phyloP scores from a whole-genome alignment of 92 coral and sea anemone genomes.

The Virgularia gustaviana region DNA sequence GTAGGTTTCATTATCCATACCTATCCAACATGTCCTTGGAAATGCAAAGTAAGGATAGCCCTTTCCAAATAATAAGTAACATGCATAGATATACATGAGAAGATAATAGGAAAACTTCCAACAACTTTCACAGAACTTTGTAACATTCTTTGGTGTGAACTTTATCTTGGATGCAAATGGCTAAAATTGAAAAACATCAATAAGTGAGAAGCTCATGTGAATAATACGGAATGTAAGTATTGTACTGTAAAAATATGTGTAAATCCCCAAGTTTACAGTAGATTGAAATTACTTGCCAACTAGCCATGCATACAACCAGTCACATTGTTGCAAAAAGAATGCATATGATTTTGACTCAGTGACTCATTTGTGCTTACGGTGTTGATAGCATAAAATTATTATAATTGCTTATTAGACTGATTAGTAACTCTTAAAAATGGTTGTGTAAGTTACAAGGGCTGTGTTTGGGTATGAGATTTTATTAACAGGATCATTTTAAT shows the following conservation, averaged over 20 bases:
- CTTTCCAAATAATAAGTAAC: slow-evolving; percentile 62
- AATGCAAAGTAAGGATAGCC: slow-evolving; percentile 59
- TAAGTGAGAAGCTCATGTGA: too few relatives aligned
- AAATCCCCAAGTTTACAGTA: neutral
- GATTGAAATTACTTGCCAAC: neutral
- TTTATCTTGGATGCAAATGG: slow-evolving; percentile 69
- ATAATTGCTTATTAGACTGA: too few relatives aligned
- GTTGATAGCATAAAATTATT: too few relatives aligned
- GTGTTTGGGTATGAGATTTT: too few relatives aligned
- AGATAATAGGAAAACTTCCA: slow-evolving; percentile 73
- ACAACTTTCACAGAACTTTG: slow-evolving; percentile 86
- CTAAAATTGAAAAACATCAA: slow-evolving; percentile 49
- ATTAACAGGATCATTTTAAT: too few relatives aligned
- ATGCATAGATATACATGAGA: slow-evolving; percentile 40
- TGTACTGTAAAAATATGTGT: neutral
- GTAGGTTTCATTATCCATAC: slow-evolving; percentile 42
- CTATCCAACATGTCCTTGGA: slow-evolving; percentile 71
- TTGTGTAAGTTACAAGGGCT: too few relatives aligned
- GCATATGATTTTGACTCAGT: too few relatives aligned
- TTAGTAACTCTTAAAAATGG: too few relatives aligned
- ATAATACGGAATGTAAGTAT: too few relatives aligned
- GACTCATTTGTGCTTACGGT: too few relatives aligned
- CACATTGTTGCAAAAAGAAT: too few relatives aligned
- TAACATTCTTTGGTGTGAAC: slow-evolving; percentile 65
- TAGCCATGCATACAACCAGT: too few relatives aligned